A percentile compares a stretch with the other conserved stretches of the same genome.
Evolutionary conservation across 2,888 invertebrate genomes (phyloP).

Genomic region (Mycalesis mineus): DNA sequence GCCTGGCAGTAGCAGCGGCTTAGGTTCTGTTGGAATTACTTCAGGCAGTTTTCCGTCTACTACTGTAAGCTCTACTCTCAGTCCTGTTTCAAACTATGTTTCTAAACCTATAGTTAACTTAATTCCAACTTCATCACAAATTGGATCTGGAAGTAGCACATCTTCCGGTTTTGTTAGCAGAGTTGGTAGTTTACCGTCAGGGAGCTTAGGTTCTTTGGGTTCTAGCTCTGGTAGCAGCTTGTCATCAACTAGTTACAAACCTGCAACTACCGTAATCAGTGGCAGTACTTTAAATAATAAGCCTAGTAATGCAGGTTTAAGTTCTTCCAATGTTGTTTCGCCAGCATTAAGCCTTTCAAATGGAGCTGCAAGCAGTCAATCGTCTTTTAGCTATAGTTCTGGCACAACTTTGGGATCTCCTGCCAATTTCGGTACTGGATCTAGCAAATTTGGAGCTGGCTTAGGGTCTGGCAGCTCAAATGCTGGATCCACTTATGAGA

Average conservation of each 20-base stretch:
- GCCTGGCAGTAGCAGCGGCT: not conserved
- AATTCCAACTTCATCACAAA: too few relatives aligned
- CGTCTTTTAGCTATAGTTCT: slow-evolving; percentile 5
- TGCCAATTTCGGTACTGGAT: slow-evolving; percentile 8
- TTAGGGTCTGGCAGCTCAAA: slow-evolving; percentile 35
- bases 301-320: not conserved
- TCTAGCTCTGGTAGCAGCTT: not conserved
- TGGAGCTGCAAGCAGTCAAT: not conserved
- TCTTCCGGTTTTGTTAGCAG: too few relatives aligned
- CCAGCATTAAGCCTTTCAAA: not conserved
- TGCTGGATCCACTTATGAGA: slow-evolving; percentile 34
- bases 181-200: too few relatives aligned
- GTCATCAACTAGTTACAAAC: not conserved
- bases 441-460: slow-evolving; percentile 28
- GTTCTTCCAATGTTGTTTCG: not conserved
- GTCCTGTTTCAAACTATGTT: not conserved
- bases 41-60: not conserved
- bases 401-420: slow-evolving; percentile 14
- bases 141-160: too few relatives aligned
- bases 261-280: not conserved
- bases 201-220: not conserved
- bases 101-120: too few relatives aligned
- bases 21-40: not conserved
- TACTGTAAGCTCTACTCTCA: not conserved
- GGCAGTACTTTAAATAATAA: not conserved